phyloP scores from a whole-genome alignment of 2,113 vertebrate genomes.

The Scortum barcoo region DNA sequence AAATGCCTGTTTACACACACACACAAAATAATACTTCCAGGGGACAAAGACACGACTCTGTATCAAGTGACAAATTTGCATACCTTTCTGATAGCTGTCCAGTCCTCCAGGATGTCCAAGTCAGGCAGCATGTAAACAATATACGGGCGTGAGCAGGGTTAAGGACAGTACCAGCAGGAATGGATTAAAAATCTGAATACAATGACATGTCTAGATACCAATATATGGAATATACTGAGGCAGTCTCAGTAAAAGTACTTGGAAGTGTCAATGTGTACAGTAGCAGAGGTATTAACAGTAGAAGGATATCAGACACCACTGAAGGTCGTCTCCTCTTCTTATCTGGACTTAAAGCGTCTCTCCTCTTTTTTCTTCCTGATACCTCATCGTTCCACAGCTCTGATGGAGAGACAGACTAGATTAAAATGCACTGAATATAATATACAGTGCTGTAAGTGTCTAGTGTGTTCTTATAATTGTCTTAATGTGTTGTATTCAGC shows the following conservation, averaged over 20 bases:
- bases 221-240: neutral
- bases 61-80: neutral
- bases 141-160: slow-evolving; percentile 90
- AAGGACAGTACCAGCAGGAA: slow-evolving; percentile 75
- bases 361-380: slow-evolving; percentile 92
- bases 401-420: slow-evolving; percentile 65
- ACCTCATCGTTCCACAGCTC: slow-evolving; percentile 97
- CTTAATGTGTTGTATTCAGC: neutral
- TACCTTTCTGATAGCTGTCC: slow-evolving; percentile 98
- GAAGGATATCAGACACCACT: slow-evolving; percentile 98
- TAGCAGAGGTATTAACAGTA: neutral
- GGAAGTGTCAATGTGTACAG: neutral
- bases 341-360: slow-evolving; percentile 94
- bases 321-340: slow-evolving; percentile 93
- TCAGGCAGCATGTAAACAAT: slow-evolving; percentile 98
- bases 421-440: neutral
- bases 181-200: neutral
- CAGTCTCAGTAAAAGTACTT: neutral
- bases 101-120: slow-evolving; percentile 96
- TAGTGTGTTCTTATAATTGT: neutral
- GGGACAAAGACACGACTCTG: neutral
- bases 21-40: too few species aligned
- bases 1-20: neutral
- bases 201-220: neutral
- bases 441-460: neutral